Conservation (phyloP, 1,140 invertebrate genomes). For the Atopsyche davidsoni region DNA sequence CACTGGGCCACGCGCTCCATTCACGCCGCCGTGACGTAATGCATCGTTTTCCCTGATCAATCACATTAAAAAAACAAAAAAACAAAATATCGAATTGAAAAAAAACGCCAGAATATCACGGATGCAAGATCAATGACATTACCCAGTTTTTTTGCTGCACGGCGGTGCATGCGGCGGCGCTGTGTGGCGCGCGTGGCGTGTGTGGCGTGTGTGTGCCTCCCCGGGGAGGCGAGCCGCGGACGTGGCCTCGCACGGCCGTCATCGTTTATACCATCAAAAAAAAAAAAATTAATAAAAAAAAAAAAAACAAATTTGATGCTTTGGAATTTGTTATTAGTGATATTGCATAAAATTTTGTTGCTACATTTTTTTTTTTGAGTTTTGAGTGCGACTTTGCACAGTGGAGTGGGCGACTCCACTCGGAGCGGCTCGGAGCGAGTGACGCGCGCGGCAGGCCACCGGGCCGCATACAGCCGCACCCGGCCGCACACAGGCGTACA, state of each 20-base stretch:
- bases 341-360: too few relatives aligned
- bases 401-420: neutral
- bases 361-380: neutral
- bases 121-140: conserved; percentile 31
- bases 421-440: neutral
- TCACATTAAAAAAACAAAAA: conserved; percentile 21
- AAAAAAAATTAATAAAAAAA: too few relatives aligned
- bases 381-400: too few relatives aligned
- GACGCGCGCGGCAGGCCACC: conserved; percentile 1
- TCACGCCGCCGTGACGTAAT: conserved; percentile 21
- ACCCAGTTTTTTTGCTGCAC: conserved; percentile 30
- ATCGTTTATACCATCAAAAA: neutral
- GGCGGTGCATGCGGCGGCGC: conserved; percentile 23
- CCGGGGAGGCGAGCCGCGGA: neutral
- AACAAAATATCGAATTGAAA: conserved; percentile 14
- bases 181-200: conserved; percentile 7
- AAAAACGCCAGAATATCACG: conserved; percentile 10
- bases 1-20: neutral
- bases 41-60: conserved; percentile 23
- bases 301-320: too few relatives aligned
- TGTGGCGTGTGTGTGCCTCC: conserved; percentile 3
- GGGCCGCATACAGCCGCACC: neutral
- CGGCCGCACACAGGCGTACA: conserved; percentile 12
- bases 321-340: too few relatives aligned
- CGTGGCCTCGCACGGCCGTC: neutral